phyloP scores from a whole-genome alignment of 2,888 invertebrate genomes.

The Rapana venosa region DNA sequence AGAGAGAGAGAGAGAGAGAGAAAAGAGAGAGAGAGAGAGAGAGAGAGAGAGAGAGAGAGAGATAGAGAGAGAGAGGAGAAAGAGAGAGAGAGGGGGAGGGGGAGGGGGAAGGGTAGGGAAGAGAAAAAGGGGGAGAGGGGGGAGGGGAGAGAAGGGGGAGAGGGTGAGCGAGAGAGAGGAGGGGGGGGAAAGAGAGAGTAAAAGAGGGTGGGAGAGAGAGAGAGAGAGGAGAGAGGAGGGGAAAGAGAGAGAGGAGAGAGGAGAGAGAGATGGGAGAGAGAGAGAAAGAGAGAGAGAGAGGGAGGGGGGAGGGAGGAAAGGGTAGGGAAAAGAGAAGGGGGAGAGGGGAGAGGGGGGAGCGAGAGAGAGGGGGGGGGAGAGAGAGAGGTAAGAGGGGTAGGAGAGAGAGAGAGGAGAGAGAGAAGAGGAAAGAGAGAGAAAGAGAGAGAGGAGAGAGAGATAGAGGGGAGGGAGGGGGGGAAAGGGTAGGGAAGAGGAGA shows the following conservation, averaged over 20 bases:
- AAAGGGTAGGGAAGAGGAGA: not conserved
- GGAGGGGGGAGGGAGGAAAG: no score
- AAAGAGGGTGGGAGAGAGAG: not conserved
- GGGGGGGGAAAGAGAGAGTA: not conserved
- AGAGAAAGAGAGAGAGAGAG: no score
- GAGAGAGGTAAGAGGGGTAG: no score
- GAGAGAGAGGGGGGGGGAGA: no score
- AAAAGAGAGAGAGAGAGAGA: no score
- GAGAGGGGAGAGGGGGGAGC: no score
- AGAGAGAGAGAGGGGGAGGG: not conserved
- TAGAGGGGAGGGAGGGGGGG: not conserved
- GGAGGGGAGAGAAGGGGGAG: not conserved
- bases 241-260: not conserved
- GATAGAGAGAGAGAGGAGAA: not conserved
- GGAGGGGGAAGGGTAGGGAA: not conserved
- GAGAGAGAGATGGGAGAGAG: no score
- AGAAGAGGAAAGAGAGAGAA: no score
- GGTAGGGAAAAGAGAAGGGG: no score
- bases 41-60: not conserved
- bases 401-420: not conserved
- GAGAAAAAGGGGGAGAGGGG: not conserved
- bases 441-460: not conserved
- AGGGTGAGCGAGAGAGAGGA: not conserved
- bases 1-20: no score
- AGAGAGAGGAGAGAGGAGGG: not conserved